Conservation (phyloP, 2,888 invertebrate genomes). For the Lochmaea capreae region DNA sequence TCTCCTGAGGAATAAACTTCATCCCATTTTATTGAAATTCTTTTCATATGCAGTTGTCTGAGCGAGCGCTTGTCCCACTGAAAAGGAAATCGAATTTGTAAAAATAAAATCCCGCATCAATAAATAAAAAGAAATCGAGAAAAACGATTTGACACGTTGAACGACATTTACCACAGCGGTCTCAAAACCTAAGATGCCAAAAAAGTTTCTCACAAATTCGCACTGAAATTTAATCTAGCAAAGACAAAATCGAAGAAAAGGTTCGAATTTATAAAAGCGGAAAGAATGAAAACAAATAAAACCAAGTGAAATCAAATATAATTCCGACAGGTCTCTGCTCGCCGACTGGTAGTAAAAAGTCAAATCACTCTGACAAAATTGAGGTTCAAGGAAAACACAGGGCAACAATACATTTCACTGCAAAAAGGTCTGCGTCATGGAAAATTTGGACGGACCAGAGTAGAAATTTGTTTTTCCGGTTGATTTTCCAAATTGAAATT, state of each 20-base stretch:
- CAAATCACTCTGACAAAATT: conserved; percentile 30
- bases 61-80: not conserved
- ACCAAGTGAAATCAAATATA: conserved; percentile 31
- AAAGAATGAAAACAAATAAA: conserved; percentile 33
- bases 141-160: not conserved
- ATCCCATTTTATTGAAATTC: too few species aligned
- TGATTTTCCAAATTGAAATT: conserved; percentile 7
- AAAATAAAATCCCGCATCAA: not conserved
- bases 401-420: conserved; percentile 23
- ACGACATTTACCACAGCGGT: not conserved
- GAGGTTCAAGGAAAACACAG: conserved; percentile 25
- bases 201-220: not conserved
- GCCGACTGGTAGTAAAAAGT: conserved; percentile 26
- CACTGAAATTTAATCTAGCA: conserved; percentile 12
- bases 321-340: conserved; percentile 29
- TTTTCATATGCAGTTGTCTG: too few species aligned
- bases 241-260: not conserved
- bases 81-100: not conserved
- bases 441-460: conserved; percentile 8
- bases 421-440: conserved; percentile 13
- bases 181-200: not conserved
- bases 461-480: conserved; percentile 10
- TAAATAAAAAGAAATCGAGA: not conserved
- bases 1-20: too few species aligned
- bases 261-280: conserved; percentile 18